Percentiles rank a stretch among this genome's conserved stretches.
phyloP scores from a whole-genome alignment of 2,888 invertebrate genomes.

The Drosophila birchii region DNA sequence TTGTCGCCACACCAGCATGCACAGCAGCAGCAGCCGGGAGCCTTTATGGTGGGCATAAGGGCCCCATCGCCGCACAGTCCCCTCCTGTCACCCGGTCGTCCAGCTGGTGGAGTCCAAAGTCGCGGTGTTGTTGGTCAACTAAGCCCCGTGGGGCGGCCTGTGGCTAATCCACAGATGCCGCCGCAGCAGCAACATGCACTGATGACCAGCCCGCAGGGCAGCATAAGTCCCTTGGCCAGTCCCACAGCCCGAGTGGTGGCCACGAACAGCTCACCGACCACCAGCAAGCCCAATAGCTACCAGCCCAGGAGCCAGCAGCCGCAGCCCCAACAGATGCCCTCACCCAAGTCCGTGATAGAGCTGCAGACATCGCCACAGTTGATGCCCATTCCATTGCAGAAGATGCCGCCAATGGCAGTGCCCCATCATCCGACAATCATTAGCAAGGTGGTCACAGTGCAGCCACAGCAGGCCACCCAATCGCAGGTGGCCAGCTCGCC shows the following conservation, averaged over 20 bases:
- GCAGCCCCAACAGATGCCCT: slow-evolving; percentile 35
- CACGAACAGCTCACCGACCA: slow-evolving; percentile 63
- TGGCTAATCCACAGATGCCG: slow-evolving; percentile 41
- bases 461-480: slow-evolving; percentile 81
- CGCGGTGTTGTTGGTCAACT: slow-evolving; percentile 58
- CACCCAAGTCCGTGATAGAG: slow-evolving; percentile 83
- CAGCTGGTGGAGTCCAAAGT: slow-evolving; percentile 58
- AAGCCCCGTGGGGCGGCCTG: slow-evolving; percentile 62
- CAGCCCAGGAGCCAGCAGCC: slow-evolving; percentile 64
- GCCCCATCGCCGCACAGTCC: slow-evolving; percentile 84
- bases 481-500: slow-evolving; percentile 64
- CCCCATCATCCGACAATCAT: slow-evolving; percentile 80
- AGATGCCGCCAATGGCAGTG: slow-evolving; percentile 76
- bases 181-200: slow-evolving; percentile 37
- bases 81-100: slow-evolving; percentile 71
- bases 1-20: slow-evolving; percentile 72
- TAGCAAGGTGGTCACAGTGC: slow-evolving; percentile 82
- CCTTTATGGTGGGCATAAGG: slow-evolving; percentile 76
- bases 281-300: slow-evolving; percentile 76
- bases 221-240: slow-evolving; percentile 83
- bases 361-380: slow-evolving; percentile 64
- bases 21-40: slow-evolving; percentile 57
- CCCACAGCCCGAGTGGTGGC: slow-evolving; percentile 74
- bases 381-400: slow-evolving; percentile 76
- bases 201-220: slow-evolving; percentile 58